Evolutionary conservation across 1,140 invertebrate genomes (phyloP), one percentile per base, ranked within the genome.

Genomic region (Brachionus rotundiformis): DNA sequence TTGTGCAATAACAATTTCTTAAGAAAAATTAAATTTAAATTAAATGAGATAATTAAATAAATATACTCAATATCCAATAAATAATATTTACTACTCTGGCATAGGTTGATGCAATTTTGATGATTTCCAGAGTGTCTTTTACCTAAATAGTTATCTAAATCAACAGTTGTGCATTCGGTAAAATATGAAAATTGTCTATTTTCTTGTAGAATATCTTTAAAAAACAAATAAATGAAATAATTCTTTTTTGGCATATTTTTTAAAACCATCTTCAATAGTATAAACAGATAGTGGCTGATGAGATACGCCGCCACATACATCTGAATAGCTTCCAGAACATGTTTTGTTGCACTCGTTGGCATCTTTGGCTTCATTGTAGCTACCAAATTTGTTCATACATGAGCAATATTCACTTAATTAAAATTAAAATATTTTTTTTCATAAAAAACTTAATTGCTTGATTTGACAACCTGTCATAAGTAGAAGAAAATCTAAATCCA

Each of bases 401-500:
- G 61, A 2, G 29, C 61, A 63, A 54, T 19, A 54, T 54, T 54
- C 23, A 2, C 47, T 54, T 19, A 36, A 36, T 36, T 4, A 4
- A 36, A 36, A 36, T 36, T 36, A 8, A 36, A 36, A 36, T 36
- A 36, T 36, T 36, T 3, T 36, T 36, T 36, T 36, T 36, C 3
- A 36, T 36, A 36, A 36, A 36, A 36, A 36, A 36, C 3, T 36
- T 36, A 36, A 36, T 36, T 36, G 3, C 8, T 36, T n/a, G n/a
- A 36, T 36, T 36, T 36, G 33, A 36, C 33, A 36, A 36, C 61
- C 61, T 27, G 3, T 63, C 29, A 63, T 63, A 29, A 63, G 61
- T 63, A 29, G 61, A 63, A n/a, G 61, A 63, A 63, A 63, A 63
- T n/a, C 29, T 63, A 16, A 63, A 63, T n/a, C 29, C 25, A 7